Evolutionary conservation across 2,888 invertebrate genomes (phyloP).

Genomic region (Ephialtes manifestator): DNA sequence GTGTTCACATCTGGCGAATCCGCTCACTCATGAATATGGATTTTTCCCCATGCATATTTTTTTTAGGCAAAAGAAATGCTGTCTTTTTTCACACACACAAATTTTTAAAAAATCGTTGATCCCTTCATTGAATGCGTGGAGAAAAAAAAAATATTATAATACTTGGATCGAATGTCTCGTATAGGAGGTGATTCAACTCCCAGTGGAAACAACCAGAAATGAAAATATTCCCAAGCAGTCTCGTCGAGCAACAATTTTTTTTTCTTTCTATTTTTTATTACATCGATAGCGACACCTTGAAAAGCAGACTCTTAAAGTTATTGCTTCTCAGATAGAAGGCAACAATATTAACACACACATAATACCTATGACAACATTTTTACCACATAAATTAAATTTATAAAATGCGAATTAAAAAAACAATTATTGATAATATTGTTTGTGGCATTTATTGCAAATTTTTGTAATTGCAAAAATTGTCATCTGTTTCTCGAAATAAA

Average conservation of each 20-base stretch:
- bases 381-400: too few relatives aligned
- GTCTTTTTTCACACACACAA: neutral
- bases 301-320: neutral
- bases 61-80: neutral
- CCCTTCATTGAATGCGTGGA: neutral
- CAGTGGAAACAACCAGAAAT: slow-evolving; percentile 20
- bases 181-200: neutral
- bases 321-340: neutral
- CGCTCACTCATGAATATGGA: slow-evolving; percentile 5
- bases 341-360: too few relatives aligned
- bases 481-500: too few relatives aligned
- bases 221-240: neutral
- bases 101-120: neutral
- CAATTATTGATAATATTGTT: too few relatives aligned
- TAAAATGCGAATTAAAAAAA: too few relatives aligned
- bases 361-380: too few relatives aligned
- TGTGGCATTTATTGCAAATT: too few relatives aligned
- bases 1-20: neutral
- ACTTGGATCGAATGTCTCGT: neutral
- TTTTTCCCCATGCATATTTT: neutral
- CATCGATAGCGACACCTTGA: neutral
- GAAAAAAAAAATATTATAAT: neutral
- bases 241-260: neutral
- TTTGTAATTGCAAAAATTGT: too few relatives aligned
- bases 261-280: neutral